A percentile compares a stretch with the other conserved stretches of the same genome.
These are phyloP conservation scores for Vandiemenella viatica DNA, from an alignment of 2,888 invertebrate genomes.

Conservation along the genomic window DNA sequence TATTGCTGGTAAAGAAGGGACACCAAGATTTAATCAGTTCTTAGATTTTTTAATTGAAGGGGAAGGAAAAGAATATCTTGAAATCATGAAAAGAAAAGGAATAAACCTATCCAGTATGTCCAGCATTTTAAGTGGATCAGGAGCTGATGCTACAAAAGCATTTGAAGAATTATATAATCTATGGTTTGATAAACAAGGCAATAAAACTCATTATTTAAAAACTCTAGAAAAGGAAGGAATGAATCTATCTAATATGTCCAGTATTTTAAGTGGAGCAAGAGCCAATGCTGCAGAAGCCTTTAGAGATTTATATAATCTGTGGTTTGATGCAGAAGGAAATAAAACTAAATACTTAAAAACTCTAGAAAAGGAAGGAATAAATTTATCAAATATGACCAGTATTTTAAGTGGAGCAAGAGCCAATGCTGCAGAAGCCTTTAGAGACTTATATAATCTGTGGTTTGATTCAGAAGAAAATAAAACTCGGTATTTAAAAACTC, in stretches of 20 bases:
- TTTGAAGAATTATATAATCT: slow-evolving; percentile 22
- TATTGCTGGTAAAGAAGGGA: slow-evolving; percentile 23
- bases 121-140: slow-evolving; percentile 20
- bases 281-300: slow-evolving; percentile 18
- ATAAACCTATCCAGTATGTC: slow-evolving; percentile 19
- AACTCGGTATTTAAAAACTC: neutral
- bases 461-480: no score
- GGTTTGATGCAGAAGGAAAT: slow-evolving; percentile 21
- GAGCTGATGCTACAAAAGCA: slow-evolving; percentile 19
- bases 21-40: slow-evolving; percentile 23
- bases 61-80: slow-evolving; percentile 18
- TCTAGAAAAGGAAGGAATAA: no score
- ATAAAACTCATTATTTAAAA: slow-evolving; percentile 8
- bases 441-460: no score
- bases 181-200: slow-evolving; percentile 21
- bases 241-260: slow-evolving; percentile 18
- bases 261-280: slow-evolving; percentile 20
- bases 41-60: slow-evolving; percentile 23
- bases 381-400: slow-evolving; percentile 18
- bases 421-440: slow-evolving; percentile 16
- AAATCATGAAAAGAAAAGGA: slow-evolving; percentile 5
- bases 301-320: slow-evolving; percentile 22
- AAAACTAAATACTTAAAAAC: slow-evolving; percentile 4
- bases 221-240: no score
- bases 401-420: slow-evolving; percentile 19